Evolutionary conservation across 2,797 vertebrate genomes (phyloP).

Genomic region (Tragelaphus eurycerus): DNA sequence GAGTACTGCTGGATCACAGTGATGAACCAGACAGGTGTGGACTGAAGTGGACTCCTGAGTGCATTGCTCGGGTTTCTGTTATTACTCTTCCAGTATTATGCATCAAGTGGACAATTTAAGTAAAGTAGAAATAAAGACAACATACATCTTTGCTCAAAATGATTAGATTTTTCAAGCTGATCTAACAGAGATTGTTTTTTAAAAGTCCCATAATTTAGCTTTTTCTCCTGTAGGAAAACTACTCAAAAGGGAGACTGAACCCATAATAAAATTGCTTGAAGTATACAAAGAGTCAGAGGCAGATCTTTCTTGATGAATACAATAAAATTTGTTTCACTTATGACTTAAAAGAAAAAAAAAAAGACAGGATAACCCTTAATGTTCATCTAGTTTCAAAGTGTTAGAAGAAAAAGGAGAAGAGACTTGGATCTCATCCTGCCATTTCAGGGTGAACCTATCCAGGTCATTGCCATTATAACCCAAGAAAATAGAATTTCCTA

Average conservation of each 20-base stretch:
- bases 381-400: background rate
- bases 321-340: slow-evolving; percentile 57
- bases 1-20: background rate
- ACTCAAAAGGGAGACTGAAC: slow-evolving; percentile 62
- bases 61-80: background rate
- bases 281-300: slow-evolving; percentile 66
- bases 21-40: background rate
- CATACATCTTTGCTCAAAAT: slow-evolving; percentile 38
- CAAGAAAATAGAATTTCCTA: background rate
- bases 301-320: slow-evolving; percentile 66
- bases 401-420: slow-evolving; percentile 25
- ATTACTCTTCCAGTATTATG: background rate
- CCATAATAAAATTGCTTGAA: slow-evolving; percentile 47
- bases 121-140: slow-evolving; percentile 61
- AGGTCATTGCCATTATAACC: background rate
- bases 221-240: slow-evolving; percentile 72
- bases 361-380: background rate
- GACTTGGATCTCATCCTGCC: background rate
- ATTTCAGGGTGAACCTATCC: background rate
- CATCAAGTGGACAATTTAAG: slow-evolving; percentile 13
- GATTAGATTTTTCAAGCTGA: slow-evolving; percentile 56
- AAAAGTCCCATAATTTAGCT: slow-evolving; percentile 70
- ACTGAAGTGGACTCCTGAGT: background rate
- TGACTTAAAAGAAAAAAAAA: slow-evolving; percentile 3
- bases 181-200: background rate